Percentiles rank a stretch among this genome's conserved stretches.
phyloP scores from a whole-genome alignment of 2,797 vertebrate genomes.

The Dromococcyx pavoninus region DNA sequence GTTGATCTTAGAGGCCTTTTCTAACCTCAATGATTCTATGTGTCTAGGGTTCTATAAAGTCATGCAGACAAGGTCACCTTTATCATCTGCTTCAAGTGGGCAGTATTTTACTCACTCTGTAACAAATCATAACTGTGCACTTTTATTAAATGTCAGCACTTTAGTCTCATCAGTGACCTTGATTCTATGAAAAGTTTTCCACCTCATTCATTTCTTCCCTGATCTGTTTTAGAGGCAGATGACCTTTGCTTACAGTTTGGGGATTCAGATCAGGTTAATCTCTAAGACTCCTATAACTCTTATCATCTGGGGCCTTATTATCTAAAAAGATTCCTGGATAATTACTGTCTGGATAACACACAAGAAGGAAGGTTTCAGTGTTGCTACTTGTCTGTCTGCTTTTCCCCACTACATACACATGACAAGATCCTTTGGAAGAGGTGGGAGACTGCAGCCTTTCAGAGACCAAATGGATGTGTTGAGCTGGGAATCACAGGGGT shows the following conservation, averaged over 20 bases:
- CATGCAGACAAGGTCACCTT: not conserved
- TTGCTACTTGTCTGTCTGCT: not conserved
- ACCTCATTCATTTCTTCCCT: not conserved
- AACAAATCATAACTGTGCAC: not conserved
- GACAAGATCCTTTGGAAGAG: not conserved
- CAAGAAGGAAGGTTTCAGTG: not conserved
- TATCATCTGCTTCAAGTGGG: not conserved
- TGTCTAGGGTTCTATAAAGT: no score
- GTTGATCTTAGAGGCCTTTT: no score
- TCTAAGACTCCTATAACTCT: not conserved
- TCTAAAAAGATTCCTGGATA: not conserved
- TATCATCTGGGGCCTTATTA: not conserved
- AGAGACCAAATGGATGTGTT: not conserved
- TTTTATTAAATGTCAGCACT: not conserved
- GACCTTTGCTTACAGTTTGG: not conserved
- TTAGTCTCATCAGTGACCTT: not conserved
- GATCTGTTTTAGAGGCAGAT: not conserved
- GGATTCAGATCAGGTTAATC: not conserved
- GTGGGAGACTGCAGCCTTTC: not conserved
- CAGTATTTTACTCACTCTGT: not conserved
- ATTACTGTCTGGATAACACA: not conserved
- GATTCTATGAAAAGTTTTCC: not conserved
- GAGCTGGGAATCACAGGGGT: not conserved
- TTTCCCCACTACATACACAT: not conserved
- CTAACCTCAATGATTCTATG: no score